These are phyloP conservation scores for Adela reaumurella DNA, from an alignment of 2,888 invertebrate genomes.

Conservation along the genomic window DNA sequence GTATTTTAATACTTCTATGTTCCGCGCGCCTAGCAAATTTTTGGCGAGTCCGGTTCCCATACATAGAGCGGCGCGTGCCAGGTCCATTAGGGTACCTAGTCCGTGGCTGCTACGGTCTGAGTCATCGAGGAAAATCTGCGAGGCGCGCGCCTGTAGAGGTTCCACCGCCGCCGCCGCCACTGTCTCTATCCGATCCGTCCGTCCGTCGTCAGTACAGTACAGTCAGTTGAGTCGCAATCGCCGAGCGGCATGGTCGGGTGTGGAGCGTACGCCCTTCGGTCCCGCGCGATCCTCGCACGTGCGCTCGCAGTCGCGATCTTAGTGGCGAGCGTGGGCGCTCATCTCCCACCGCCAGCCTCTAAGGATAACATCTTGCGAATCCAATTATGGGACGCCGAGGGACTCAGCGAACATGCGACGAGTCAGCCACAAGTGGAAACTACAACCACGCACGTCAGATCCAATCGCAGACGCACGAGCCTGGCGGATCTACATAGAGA, in stretches of 20 bases:
- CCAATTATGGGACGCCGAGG: constrained; percentile 49
- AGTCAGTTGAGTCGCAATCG: constrained; percentile 47
- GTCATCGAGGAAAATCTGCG: no score
- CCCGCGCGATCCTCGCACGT: constrained; percentile 18
- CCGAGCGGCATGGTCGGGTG: constrained; percentile 38
- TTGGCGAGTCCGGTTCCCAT: no score
- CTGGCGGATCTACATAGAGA: constrained; percentile 37
- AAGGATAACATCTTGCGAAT: constrained; percentile 46
- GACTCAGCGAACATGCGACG: constrained; percentile 33
- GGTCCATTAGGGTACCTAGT: no score
- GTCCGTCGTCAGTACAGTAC: constrained; percentile 17
- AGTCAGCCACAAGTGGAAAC: constrained; percentile 15
- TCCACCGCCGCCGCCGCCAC: no score
- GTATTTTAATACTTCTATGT: no score
- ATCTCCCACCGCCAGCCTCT: constrained; percentile 37
- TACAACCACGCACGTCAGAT: constrained; percentile 11
- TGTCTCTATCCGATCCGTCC: no score
- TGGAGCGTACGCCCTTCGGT: not conserved
- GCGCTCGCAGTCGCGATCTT: constrained; percentile 28
- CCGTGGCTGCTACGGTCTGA: no score
- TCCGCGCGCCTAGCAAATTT: no score
- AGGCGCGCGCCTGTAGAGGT: no score
- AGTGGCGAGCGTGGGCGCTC: constrained; percentile 32
- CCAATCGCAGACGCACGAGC: constrained; percentile 17
- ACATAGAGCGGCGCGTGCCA: no score